Conservation (phyloP, 1,140 invertebrate species). For the Lanistes nyassanus region DNA sequence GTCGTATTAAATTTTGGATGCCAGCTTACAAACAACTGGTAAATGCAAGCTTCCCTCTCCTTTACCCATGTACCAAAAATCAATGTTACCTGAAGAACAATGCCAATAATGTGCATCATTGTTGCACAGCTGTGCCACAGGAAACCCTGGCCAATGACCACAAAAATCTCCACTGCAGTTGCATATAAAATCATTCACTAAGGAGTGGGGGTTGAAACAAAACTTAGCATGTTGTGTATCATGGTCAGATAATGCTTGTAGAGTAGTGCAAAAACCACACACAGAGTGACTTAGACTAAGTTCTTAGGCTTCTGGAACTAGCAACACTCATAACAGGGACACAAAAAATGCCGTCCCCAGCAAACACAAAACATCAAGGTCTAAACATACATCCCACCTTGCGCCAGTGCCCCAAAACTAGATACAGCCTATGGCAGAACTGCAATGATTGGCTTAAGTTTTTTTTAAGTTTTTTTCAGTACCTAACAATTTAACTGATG, state of each 20-base stretch:
- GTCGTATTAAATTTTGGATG: too few relatives aligned
- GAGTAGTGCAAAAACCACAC: too few relatives aligned
- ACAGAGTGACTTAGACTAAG: background rate
- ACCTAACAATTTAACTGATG: background rate
- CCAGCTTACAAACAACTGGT: too few relatives aligned
- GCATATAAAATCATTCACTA: background rate
- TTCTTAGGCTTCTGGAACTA: constrained; percentile 13
- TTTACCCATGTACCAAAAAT: too few relatives aligned
- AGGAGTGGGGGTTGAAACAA: background rate
- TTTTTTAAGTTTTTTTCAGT: background rate
- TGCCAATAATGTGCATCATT: too few relatives aligned
- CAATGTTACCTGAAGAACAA: too few relatives aligned
- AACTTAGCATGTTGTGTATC: background rate
- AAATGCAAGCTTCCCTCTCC: too few relatives aligned
- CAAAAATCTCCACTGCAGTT: too few relatives aligned
- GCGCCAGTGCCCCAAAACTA: constrained; percentile 11
- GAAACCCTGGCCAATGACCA: too few relatives aligned
- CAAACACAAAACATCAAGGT: constrained; percentile 27
- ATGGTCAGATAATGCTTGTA: background rate
- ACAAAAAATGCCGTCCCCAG: constrained; percentile 9
- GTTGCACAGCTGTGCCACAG: too few relatives aligned
- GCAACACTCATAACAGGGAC: constrained; percentile 23
- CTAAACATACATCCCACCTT: constrained; percentile 18
- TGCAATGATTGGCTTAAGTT: background rate
- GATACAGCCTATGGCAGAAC: background rate